Conservation (phyloP, 1,140 invertebrate species). For the Caenorhabditis elegans region DNA sequence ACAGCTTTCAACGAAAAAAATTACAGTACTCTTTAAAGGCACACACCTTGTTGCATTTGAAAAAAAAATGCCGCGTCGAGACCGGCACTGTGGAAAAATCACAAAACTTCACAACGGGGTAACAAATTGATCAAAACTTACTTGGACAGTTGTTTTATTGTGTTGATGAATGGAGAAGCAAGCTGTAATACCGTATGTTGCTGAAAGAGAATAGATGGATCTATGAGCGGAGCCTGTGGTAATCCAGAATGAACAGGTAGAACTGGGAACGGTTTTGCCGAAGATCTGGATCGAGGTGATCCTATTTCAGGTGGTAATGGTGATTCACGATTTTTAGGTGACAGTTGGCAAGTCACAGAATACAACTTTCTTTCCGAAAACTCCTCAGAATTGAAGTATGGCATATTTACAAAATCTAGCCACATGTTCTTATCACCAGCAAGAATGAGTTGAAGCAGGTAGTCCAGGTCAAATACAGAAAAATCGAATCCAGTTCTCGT, state of each 20-base stretch:
- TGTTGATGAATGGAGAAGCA: not conserved
- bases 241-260: conserved; percentile 35
- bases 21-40: no score
- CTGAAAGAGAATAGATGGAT: not conserved
- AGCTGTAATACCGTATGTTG: not conserved
- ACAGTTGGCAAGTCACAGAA: not conserved
- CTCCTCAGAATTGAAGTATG: not conserved
- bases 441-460: conserved; percentile 40
- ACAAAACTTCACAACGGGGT: no score
- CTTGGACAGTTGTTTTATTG: conserved; percentile 3
- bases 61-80: no score
- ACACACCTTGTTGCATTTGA: no score
- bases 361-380: not conserved
- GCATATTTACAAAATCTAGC: conserved; percentile 37
- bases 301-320: not conserved
- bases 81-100: no score
- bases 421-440: conserved; percentile 32
- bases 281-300: not conserved
- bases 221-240: conserved; percentile 24
- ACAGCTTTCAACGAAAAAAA: no score
- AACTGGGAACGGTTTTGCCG: conserved; percentile 34
- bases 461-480: conserved; percentile 41
- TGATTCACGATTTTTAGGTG: not conserved
- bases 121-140: not conserved
- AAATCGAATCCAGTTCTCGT: conserved; percentile 34